phyloP scores from a whole-genome alignment of 1,140 invertebrate species.

The Bombus huntii region DNA sequence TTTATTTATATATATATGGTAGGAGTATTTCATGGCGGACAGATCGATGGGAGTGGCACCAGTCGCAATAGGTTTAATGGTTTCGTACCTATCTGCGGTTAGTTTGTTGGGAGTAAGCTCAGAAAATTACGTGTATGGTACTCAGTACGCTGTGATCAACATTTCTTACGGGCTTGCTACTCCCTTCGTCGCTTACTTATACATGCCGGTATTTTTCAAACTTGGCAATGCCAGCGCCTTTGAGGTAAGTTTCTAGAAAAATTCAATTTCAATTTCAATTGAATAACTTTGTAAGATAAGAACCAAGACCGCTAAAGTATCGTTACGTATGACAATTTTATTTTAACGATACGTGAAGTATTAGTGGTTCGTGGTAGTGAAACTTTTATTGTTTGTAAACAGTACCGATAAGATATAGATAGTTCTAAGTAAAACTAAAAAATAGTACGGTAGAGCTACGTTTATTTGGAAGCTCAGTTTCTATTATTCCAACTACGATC shows the following conservation, averaged over 20 bases:
- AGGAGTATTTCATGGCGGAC: slow-evolving; percentile 93
- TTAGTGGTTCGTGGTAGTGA: no score
- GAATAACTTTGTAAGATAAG: neutral
- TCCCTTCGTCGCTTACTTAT: slow-evolving; percentile 90
- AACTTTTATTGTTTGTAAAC: no score
- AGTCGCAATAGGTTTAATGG: slow-evolving; percentile 94
- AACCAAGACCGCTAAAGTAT: neutral
- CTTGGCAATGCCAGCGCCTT: slow-evolving; percentile 93
- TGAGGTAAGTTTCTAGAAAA: slow-evolving; percentile 84
- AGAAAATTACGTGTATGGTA: slow-evolving; percentile 93
- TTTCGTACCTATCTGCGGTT: slow-evolving; percentile 97
- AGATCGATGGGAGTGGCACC: slow-evolving; percentile 90
- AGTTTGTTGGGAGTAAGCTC: slow-evolving; percentile 94
- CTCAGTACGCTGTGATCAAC: slow-evolving; percentile 92
- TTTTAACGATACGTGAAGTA: no score
- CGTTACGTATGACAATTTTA: neutral
- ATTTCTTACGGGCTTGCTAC: slow-evolving; percentile 91
- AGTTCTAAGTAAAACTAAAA: no score
- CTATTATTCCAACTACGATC: no score
- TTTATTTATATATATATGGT: no score
- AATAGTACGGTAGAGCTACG: no score
- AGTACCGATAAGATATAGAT: no score
- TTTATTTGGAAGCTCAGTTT: no score
- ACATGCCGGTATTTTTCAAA: slow-evolving; percentile 94
- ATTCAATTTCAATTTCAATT: neutral